Base-by-base conservation (phyloP, 2,113 vertebrate species). In the Gulo gulo region DNA sequence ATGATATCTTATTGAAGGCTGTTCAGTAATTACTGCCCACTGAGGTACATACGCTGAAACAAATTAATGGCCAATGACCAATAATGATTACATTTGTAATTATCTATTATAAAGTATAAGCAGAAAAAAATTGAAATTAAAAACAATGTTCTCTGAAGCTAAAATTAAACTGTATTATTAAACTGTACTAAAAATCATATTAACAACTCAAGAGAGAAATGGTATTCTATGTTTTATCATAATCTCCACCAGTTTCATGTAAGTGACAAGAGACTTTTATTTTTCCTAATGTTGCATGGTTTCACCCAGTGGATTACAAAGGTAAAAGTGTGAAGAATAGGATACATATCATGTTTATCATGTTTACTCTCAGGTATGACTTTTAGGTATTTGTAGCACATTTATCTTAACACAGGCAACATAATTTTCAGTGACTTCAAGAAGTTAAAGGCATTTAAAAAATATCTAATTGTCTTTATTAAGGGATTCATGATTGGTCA, bases 1-100 rank as follows among this genome's bases (percentile, higher is more conserved):
- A 99, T 99, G 98, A 98, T 99, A 99, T 98, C 91, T 98, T 98
- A 99, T 98, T 98, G 98, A 99, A 98, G 98, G 95, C 98, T 98
- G 97, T 98, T 97, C 94, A 98, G 97, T 99, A 98, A 99, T 99
- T 99, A 98, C 98, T 99, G 98, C 98, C 98, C 98, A 98, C 98
- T 95, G 98, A 99, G 98, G 98, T 99, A 98, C 93, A 96, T 97
- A 97, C 45, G 96, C 98, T 96, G 97, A 98, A 99, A 98, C 98
- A 99, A 99, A 99, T 99, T 99, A 99, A 99, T 99, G 98, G 98
- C 98, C 98, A 99, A 98, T 99, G 99, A 99, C 98, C 98, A 99
- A 98, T 98, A 99, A 98, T 97, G 97, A 98, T 98, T 98, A 98
- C 45, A 98, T 97, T 98, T 97, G 96, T 98, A 99, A 99, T 98